Conservation (phyloP, 2,888 invertebrate species). For the Opisthograptis luteolata region DNA sequence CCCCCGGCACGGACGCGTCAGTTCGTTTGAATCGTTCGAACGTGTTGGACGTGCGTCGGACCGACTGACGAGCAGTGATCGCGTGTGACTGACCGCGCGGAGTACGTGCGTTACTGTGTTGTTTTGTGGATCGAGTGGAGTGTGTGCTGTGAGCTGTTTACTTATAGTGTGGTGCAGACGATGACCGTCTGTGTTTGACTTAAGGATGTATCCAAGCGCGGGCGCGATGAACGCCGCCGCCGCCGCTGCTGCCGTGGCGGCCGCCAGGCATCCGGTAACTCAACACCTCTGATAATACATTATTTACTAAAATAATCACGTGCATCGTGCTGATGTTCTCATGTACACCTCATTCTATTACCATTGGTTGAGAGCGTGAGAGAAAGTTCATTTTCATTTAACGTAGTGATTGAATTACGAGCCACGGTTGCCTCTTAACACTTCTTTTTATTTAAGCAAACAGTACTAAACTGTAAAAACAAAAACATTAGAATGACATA, state of each 20-base stretch:
- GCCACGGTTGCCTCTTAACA: constrained; percentile 13
- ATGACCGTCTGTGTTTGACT: constrained; percentile 81
- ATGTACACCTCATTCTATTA: too few relatives aligned
- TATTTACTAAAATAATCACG: neutral
- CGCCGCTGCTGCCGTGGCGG: constrained; percentile 92
- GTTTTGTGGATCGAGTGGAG: constrained; percentile 72
- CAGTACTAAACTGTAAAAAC: neutral
- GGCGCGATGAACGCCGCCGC: constrained; percentile 93
- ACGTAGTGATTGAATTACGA: constrained; percentile 5
- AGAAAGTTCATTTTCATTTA: constrained; percentile 7
- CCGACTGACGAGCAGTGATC: constrained; percentile 50
- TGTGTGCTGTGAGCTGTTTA: constrained; percentile 68
- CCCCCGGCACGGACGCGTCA: constrained; percentile 57
- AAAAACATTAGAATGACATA: neutral
- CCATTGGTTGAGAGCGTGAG: too few relatives aligned
- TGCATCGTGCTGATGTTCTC: too few relatives aligned
- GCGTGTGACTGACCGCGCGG: constrained; percentile 71
- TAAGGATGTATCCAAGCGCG: constrained; percentile 93
- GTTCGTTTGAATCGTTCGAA: constrained; percentile 65
- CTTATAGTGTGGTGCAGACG: constrained; percentile 64
- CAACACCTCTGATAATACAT: constrained; percentile 41
- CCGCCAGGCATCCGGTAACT: constrained; percentile 94
- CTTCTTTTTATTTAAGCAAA: constrained; percentile 2
- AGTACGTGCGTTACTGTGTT: constrained; percentile 64
- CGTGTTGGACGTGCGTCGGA: constrained; percentile 51